These are phyloP conservation scores for Aricia artaxerxes DNA, from an alignment of 2,888 invertebrate species.

Conservation along the genomic window DNA sequence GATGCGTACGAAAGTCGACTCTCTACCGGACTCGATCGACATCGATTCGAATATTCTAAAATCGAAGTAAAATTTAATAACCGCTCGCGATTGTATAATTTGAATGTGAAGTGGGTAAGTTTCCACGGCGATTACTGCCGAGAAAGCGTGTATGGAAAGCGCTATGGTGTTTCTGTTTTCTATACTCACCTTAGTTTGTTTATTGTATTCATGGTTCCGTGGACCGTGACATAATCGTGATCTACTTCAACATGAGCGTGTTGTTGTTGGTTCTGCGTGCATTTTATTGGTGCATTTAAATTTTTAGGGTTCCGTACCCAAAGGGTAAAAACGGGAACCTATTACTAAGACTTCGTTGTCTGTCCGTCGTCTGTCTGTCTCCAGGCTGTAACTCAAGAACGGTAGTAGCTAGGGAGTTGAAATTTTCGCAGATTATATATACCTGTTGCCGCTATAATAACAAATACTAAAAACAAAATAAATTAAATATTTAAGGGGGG, in stretches of 20 bases:
- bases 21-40: not conserved
- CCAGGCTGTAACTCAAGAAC: too few relatives aligned
- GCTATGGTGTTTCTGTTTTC: not conserved
- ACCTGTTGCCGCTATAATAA: not conserved
- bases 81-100: constrained; percentile 5
- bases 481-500: not conserved
- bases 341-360: too few relatives aligned
- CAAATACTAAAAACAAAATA: too few relatives aligned
- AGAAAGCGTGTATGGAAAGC: constrained; percentile 32
- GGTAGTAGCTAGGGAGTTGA: too few relatives aligned
- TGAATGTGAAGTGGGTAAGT: constrained; percentile 7
- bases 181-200: constrained; percentile 11
- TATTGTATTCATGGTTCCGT: not conserved
- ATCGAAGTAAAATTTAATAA: not conserved
- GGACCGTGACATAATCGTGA: constrained; percentile 8
- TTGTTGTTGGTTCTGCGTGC: too few relatives aligned
- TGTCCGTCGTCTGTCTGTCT: too few relatives aligned
- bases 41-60: not conserved
- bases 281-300: too few relatives aligned
- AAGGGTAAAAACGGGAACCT: too few relatives aligned
- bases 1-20: not conserved
- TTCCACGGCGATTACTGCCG: constrained; percentile 16
- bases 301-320: too few relatives aligned
- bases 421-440: too few relatives aligned
- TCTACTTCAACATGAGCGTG: not conserved